Percentiles rank a stretch among this genome's conserved stretches.
phyloP scores from a whole-genome alignment of 2,113 vertebrate species.

The Globicephala melas region DNA sequence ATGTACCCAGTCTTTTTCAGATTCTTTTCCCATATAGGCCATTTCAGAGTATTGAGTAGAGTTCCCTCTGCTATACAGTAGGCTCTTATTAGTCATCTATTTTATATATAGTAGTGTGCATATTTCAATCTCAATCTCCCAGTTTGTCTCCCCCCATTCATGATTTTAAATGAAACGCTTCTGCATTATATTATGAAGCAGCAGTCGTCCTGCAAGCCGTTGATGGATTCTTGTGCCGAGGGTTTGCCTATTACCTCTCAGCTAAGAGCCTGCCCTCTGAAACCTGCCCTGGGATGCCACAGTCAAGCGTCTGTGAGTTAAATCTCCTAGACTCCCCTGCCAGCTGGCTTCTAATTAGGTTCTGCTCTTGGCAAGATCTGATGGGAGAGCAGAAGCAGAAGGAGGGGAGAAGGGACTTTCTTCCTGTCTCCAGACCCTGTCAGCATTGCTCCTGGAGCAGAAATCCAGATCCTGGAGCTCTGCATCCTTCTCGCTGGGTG shows the following conservation, averaged over 20 bases:
- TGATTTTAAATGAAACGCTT: not conserved
- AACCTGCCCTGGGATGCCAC: not conserved
- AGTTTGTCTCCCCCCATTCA: rapidly evolving
- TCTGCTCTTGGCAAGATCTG: not conserved
- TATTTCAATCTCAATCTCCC: not conserved
- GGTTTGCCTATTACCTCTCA: rapidly evolving
- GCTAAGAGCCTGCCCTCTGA: rapidly evolving
- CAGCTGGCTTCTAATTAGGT: not conserved
- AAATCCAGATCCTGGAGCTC: rapidly evolving
- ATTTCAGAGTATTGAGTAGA: not conserved
- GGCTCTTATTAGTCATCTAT: not conserved
- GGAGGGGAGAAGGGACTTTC: rapidly evolving
- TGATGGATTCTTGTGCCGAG: rapidly evolving
- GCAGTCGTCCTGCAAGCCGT: rapidly evolving
- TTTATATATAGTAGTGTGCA: rapidly evolving
- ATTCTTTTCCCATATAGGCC: not conserved
- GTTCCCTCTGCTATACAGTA: not conserved
- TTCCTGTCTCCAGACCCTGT: not conserved
- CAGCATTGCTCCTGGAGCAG: rapidly evolving
- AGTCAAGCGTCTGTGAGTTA: not conserved
- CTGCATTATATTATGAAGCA: not conserved
- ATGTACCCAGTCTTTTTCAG: not conserved
- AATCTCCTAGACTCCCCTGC: not conserved
- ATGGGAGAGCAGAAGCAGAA: not conserved
- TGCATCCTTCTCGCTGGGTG: rapidly evolving